These are phyloP conservation scores for Malacosoma neustria DNA, from an alignment of 2,888 invertebrate genomes.

Conservation along the genomic window DNA sequence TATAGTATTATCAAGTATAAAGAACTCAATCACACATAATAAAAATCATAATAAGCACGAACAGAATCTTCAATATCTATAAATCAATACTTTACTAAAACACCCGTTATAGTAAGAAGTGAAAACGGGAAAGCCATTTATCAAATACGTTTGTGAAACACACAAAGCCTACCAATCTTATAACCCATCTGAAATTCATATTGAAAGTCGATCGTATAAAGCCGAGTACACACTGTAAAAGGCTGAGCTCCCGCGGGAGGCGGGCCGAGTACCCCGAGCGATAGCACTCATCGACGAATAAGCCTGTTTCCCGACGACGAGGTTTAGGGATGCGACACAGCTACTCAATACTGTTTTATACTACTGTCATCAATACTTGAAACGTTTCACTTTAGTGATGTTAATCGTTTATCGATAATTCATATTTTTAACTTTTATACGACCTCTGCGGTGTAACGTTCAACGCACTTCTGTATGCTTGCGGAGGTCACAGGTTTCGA, in stretches of 20 bases:
- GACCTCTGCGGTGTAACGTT: no score
- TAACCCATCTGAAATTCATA: constrained; percentile 71
- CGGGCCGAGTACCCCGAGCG: constrained; percentile 55
- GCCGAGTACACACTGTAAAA: constrained; percentile 63
- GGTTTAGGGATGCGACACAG: constrained; percentile 69
- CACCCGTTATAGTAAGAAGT: not conserved
- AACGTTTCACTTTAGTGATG: constrained; percentile 49
- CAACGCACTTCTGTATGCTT: no score
- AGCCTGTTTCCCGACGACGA: constrained; percentile 69
- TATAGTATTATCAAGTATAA: no score
- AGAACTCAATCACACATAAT: no score
- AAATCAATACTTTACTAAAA: not conserved
- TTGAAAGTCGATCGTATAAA: constrained; percentile 64
- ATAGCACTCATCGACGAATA: constrained; percentile 36
- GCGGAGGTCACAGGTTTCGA: no score
- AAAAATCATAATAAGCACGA: not conserved
- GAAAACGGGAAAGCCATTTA: constrained; percentile 40
- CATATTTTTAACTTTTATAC: no score
- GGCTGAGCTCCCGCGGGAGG: constrained; percentile 61
- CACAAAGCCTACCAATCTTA: constrained; percentile 52
- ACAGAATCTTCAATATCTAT: not conserved
- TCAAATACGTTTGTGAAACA: constrained; percentile 48
- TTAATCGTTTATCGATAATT: no score
- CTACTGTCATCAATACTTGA: constrained; percentile 71
- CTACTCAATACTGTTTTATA: constrained; percentile 71